These are phyloP conservation scores for Cyprichromis sp. DNA, from an alignment of 2,113 vertebrate genomes.

Conservation along the genomic window DNA sequence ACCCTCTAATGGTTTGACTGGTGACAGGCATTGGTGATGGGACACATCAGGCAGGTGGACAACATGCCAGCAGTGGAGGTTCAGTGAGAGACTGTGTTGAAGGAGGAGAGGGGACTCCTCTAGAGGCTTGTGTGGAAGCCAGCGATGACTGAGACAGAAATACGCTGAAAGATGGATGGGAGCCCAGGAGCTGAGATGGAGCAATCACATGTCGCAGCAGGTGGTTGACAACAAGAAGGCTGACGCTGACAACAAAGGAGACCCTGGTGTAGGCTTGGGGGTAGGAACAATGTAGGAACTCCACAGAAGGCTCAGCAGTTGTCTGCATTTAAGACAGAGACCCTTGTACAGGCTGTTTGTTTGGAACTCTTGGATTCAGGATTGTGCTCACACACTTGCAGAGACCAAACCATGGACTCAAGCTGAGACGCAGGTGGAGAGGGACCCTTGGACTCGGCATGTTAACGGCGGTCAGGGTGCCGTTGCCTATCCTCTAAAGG, in stretches of 20 bases:
- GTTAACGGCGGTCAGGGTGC: neutral
- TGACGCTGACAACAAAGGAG: neutral
- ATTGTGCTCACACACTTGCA: neutral
- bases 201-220: neutral
- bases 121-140: neutral
- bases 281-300: neutral
- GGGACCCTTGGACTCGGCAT: neutral
- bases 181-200: neutral
- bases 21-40: neutral
- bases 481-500: neutral
- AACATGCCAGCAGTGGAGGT: neutral
- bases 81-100: neutral
- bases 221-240: neutral
- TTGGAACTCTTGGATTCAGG: neutral
- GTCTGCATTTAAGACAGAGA: neutral
- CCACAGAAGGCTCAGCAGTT: neutral
- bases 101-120: neutral
- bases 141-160: neutral
- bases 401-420: neutral
- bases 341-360: neutral
- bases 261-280: neutral
- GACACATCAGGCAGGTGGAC: neutral
- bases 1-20: neutral
- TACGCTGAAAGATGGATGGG: neutral
- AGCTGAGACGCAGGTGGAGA: neutral